Evolutionary conservation across 1,140 invertebrate species (phyloP), one percentile per base, ranked within the genome.

Genomic region (Chymomyza costata): DNA sequence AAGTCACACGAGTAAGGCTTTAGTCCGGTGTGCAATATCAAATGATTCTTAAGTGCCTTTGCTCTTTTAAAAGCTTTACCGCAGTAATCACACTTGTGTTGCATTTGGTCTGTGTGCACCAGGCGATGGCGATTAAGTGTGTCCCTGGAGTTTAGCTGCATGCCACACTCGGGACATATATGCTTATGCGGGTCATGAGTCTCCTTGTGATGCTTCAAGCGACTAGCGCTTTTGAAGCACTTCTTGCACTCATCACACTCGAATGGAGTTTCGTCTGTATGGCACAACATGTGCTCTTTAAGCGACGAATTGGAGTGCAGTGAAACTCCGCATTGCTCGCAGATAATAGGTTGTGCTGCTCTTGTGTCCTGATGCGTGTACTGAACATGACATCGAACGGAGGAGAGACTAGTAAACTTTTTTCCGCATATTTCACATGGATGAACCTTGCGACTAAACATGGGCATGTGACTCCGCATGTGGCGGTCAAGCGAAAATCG

Each of bases 1-100:
- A 87, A 88, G 19, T 86, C 86, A 46, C 87, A 88, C 6, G 80
- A 73, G 51, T 88, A 88, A 1, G 87, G 87, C 18, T 86, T 80
- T 2, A 86, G 60, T 0, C 87, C 87, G 0, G 86, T 87, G 43
- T 87, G 87, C 13, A 86, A 58, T 17, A 86, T 86, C 11, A 86
- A 62, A 50, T 87, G 86, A 52, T 86, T 86, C 54, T 86, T 84
- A 1, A 87, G 73, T 0, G 86, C 83, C 49, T 87, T 87, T 7
- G 73, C 73, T 6, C 86, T 65, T 38, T 85, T 85, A 30, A 82
- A 85, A 25, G 65, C 68, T 14, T 66, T 28, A 1, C 76, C 73
- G 28, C 86, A 87, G 0, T 76, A 85, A 37, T 85, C 65, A 46
- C 86, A 87, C 34, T 86, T 86, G 39, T 86, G 86, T 32, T 86